Conservation (phyloP, 1,140 invertebrate genomes). For the Orchesella cincta region DNA sequence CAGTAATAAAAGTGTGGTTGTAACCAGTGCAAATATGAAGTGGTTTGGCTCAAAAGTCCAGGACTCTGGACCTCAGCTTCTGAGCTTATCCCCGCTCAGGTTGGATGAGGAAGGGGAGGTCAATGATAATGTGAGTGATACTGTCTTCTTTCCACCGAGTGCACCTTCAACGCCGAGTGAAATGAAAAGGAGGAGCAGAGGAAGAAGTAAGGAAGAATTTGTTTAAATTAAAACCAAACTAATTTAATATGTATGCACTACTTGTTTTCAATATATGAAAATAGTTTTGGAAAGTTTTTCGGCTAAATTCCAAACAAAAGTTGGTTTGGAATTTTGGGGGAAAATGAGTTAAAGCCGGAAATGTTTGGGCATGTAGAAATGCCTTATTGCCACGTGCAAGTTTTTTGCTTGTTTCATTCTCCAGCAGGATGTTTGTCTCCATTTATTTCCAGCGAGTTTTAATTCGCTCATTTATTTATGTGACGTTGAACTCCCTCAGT, state of each 20-base stretch:
- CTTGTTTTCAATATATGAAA: background rate
- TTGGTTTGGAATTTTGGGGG: too few relatives aligned
- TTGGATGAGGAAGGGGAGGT: conserved; percentile 46
- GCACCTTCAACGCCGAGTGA: conserved; percentile 47
- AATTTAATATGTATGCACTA: background rate
- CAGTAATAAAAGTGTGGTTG: background rate
- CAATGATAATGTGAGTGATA: conserved; percentile 21
- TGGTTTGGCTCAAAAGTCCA: conserved; percentile 47
- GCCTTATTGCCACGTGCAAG: too few relatives aligned
- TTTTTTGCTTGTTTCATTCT: too few relatives aligned
- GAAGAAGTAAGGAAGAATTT: conserved; percentile 48
- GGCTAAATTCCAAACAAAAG: too few relatives aligned
- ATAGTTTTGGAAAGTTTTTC: background rate
- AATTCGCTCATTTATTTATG: too few relatives aligned
- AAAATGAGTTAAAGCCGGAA: too few relatives aligned
- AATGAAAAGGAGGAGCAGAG: conserved; percentile 39
- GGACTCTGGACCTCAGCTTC: conserved; percentile 64
- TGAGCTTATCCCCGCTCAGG: conserved; percentile 67
- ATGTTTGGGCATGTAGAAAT: too few relatives aligned
- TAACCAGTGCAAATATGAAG: conserved; percentile 40
- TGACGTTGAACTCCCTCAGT: too few relatives aligned
- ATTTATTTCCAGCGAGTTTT: too few relatives aligned
- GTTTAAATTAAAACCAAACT: background rate
- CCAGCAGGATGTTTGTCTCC: too few relatives aligned
- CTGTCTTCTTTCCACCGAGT: conserved; percentile 43